Evolutionary conservation across 2,797 vertebrate species (phyloP), one percentile per base, ranked within the genome.

Genomic region (Tadarida brasiliensis): DNA sequence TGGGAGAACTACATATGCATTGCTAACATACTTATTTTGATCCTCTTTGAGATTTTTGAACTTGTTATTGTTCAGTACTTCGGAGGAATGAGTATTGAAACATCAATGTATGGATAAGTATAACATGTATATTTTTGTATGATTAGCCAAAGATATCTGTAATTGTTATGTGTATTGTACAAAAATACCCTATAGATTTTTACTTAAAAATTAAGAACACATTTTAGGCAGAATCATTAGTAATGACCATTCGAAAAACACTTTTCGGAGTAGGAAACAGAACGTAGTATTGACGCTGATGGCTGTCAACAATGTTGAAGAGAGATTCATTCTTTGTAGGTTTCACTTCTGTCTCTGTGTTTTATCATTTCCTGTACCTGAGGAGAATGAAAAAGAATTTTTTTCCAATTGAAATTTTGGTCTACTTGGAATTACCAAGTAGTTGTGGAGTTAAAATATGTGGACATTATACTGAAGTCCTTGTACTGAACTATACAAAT

Each of bases 281-380:
- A 96, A 59, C 51, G 54, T 8, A 28, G 39, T 17, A 11, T 35
- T 67, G 70, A 73, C 61, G 90, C 7, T 19, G 89, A 88, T 80
- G 85, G 49, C 39, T 35, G 20, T 11, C 17, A 65, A 73, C 35
- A 83, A 15, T 12, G 71, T 44, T n/a, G 70, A 89, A 68, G 78
- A 87, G 78, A 95, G 80, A 78, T 73, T 77, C 70, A 19, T 83
- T 97, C 94, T 71, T 94, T 26, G 63, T 47, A 63, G 11, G 3
- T 49, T 70, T 57, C 35, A 76, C 1, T 0, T 65, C 82, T 11
- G 7, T 94, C 57, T 94, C 96, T 97, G 7, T 65, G 49, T 92
- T 30, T 65, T 44, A 98, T 97, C 97, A 98, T 97, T 33, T 93
- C 57, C 59, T 95, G 95, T 73, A 98, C 94, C 97, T 98, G 92